Evolutionary conservation across 92 coral and sea anemone species (phyloP), one percentile per base, ranked within the genome.

Genomic region (Siderastrea radians): DNA sequence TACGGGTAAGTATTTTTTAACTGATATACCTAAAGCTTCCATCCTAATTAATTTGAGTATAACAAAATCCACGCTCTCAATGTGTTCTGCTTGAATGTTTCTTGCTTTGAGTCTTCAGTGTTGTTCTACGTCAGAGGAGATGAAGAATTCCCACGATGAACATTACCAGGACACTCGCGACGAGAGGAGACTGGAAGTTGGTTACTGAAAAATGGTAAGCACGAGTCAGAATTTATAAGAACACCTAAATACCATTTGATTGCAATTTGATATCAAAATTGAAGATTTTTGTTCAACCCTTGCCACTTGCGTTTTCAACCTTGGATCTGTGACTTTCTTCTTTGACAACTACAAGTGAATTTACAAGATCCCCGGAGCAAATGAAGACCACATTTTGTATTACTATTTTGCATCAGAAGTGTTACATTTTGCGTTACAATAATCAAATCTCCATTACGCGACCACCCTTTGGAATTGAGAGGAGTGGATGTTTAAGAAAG

Each of bases 81-180:
- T 15, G 45, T n/a, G 19, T 48, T 50, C 49, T 11, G 48, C 74
- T 49, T 49, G 49, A 49, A 62, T 7, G 84, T 43, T 50, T 64
- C 62, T 64, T 26, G 17, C 49, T 46, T 3, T 45, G 53, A 77
- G 47, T 14, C 53, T 47, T 55, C 74, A 43, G 54, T 73, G 19
- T 7, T 50, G 58, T 9, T 7, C 16, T 19, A 16, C 54, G 74
- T 84, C 73, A 84, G 8, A 84, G 80, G 13, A 84, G 62, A 61
- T 57, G 87, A 38, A 72, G n/a, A 38, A 84, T 61, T 5, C 45
- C 87, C 53, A 49, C 72, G 1, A 63, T 46, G 7, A 44, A 74
- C 17, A 62, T 63, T 7, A 52, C 52, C 5, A 74, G 0, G 7
- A 84, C 43, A 19, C 74, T 84, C 64, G 65, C 48, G 62, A 63